A percentile compares a stretch with the other conserved stretches of the same genome.
phyloP scores from a whole-genome alignment of 2,113 vertebrate genomes.

The Azemiops feae region DNA sequence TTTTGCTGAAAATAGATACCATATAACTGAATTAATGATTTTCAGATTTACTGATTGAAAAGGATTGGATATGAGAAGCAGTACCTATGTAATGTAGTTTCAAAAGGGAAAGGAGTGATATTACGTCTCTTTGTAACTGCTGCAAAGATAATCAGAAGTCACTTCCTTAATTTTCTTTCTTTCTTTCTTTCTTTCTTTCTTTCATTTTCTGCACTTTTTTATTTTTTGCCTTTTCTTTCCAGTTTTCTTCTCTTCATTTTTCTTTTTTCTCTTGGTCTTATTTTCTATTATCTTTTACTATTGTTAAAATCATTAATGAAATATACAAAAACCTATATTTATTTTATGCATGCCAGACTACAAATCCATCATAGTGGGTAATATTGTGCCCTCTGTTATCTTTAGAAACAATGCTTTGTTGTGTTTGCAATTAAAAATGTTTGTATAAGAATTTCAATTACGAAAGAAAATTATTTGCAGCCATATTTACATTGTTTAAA shows the following conservation, averaged over 20 bases:
- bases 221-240: not conserved
- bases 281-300: not conserved
- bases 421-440: slow-evolving; percentile 40
- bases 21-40: not conserved
- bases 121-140: not conserved
- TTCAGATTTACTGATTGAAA: not conserved
- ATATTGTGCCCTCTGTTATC: not conserved
- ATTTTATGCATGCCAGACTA: not conserved
- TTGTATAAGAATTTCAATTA: slow-evolving; percentile 43
- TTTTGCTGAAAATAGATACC: not conserved
- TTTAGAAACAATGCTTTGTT: slow-evolving; percentile 33
- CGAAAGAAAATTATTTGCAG: slow-evolving; percentile 33
- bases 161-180: not conserved
- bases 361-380: not conserved
- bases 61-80: not conserved
- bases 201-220: not conserved
- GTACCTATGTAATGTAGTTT: not conserved
- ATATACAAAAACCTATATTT: slow-evolving; percentile 3
- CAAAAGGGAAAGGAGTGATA: not conserved
- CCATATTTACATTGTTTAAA: slow-evolving; percentile 42
- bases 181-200: not conserved
- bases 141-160: not conserved
- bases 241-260: not conserved
- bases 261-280: not conserved
- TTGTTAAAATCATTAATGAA: not conserved